A percentile compares a stretch with the other conserved stretches of the same genome.
Conservation (phyloP, 2,113 vertebrate genomes). For the Trematocara marginatum region DNA sequence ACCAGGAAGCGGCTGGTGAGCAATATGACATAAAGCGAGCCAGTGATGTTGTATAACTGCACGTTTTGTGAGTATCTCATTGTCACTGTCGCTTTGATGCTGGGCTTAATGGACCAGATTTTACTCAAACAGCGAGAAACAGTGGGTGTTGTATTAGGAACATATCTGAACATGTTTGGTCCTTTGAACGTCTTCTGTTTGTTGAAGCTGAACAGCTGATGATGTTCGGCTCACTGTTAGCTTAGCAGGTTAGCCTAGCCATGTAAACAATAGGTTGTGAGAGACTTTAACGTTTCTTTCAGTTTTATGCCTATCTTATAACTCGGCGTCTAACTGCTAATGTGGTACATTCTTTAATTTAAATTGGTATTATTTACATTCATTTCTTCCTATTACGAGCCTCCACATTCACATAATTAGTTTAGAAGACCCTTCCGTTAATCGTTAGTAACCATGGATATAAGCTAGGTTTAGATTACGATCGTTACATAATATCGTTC, state of each 20-base stretch:
- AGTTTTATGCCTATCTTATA: neutral
- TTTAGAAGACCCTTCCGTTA: neutral
- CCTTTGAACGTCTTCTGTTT: neutral
- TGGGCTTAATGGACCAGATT: neutral
- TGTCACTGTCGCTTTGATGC: neutral
- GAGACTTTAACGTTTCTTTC: neutral
- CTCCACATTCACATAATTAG: neutral
- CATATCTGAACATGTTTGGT: neutral
- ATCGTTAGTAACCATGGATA: neutral
- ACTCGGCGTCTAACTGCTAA: neutral
- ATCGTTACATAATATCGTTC: neutral
- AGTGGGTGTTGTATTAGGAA: rapidly evolving
- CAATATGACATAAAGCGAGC: neutral
- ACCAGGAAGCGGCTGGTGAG: neutral
- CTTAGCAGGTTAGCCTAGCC: constrained; percentile 45
- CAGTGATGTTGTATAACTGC: constrained; percentile 47
- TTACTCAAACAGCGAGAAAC: neutral
- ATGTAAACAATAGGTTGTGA: constrained; percentile 52
- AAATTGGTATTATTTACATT: neutral
- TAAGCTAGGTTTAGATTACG: neutral
- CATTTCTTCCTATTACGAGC: neutral
- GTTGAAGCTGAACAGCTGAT: neutral
- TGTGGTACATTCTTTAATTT: neutral
- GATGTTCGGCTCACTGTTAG: constrained; percentile 8
- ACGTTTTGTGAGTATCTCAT: constrained; percentile 39